Base-by-base conservation (phyloP, 2,797 vertebrate species). In the Ispidina lecontei region DNA sequence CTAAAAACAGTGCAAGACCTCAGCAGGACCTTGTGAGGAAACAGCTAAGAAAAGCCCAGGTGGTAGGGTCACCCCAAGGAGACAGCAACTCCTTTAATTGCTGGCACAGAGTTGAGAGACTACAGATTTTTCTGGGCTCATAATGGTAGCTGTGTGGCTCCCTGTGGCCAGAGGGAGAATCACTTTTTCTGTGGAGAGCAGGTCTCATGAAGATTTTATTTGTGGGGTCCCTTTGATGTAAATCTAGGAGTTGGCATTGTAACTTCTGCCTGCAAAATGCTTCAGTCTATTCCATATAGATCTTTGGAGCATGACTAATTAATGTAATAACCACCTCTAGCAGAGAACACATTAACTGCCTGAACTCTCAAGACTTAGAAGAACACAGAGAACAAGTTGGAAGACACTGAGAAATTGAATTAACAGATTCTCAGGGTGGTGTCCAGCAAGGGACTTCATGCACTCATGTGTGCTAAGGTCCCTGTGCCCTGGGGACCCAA, bases 301-400 rank as follows among this genome's bases (percentile, higher is more conserved):
- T 68, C 62, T 87, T 41, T 52, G 75, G 58, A 87, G 65, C 70
- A 31, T 69, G 60, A 89, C 37, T 89, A 93, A 91, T 85, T 74
- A 89, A 82, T 71, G 47, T 26, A 91, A 85, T 74, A 82, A 92
- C 90, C 54, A 87, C 69, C 62, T 76, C 90, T 85, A 44, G 35
- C 72, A 77, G 68, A 83, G 81, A 93, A 68, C 62, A 78, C 86
- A 69, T 80, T 87, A 87, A 94, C 62, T 93, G 64, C 65, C 52
- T 68, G 78, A 71, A 77, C 54, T 89, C 71, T 68, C 54, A 55
- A 59, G 74, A 79, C 63, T 78, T 54, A 35, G 23, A 69, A 63
- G 37, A 82, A 71, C 60, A 68, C 47, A 79, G 65, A 64, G 71
- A 89, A 82, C 11, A 46, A 17, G 41, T 43, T 82, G 60, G 49